Conservation (phyloP, 2,888 invertebrate genomes). For the Troides helena region DNA sequence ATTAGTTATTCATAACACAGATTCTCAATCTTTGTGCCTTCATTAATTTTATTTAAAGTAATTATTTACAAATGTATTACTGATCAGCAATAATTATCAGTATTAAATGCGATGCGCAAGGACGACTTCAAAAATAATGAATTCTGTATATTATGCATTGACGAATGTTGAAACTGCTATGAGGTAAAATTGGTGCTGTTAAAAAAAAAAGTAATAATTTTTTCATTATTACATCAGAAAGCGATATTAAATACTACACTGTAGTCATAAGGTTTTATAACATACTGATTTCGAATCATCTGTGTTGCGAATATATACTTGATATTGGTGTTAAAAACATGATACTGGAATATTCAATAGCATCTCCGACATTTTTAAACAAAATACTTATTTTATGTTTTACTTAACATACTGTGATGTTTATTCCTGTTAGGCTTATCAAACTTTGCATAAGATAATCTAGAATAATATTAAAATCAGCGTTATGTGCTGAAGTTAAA, state of each 20-base stretch:
- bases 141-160: neutral
- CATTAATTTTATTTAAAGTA: conserved; percentile 31
- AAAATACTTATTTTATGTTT: neutral
- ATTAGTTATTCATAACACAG: conserved; percentile 54
- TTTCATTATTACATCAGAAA: neutral
- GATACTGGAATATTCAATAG: neutral
- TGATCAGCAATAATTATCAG: neutral
- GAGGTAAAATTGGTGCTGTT: neutral
- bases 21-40: conserved; percentile 59
- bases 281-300: neutral
- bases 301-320: neutral
- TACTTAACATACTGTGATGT: neutral
- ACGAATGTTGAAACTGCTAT: neutral
- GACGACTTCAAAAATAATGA: neutral
- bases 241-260: neutral
- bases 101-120: neutral
- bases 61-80: neutral
- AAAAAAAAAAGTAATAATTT: neutral
- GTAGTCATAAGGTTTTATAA: neutral
- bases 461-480: neutral
- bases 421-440: neutral
- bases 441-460: neutral
- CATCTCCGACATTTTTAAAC: neutral
- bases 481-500: neutral
- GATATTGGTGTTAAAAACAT: neutral